These are phyloP conservation scores for Spicauda simplicius DNA, from an alignment of 2,888 invertebrate genomes.

Conservation along the genomic window DNA sequence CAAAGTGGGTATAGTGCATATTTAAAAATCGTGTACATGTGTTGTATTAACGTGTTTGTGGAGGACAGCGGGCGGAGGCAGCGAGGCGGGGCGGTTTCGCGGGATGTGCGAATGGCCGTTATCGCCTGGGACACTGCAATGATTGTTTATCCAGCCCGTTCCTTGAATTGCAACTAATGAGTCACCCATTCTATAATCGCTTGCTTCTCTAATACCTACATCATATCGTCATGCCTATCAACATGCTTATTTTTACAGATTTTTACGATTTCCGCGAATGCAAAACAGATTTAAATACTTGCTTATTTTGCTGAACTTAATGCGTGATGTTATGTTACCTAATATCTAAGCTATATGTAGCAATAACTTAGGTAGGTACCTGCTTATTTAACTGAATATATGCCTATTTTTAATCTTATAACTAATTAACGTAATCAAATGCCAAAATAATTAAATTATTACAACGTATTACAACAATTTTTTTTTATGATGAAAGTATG, in stretches of 20 bases:
- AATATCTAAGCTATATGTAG: too few species aligned
- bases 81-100: conserved; percentile 47
- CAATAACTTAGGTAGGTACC: too few species aligned
- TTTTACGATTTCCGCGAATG: conserved; percentile 24
- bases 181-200: conserved; percentile 73
- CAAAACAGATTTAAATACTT: background rate
- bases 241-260: conserved; percentile 18
- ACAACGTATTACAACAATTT: too few species aligned
- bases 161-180: conserved; percentile 83
- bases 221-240: conserved; percentile 41
- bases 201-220: conserved; percentile 50
- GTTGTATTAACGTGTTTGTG: conserved; percentile 37
- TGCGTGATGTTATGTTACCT: too few species aligned
- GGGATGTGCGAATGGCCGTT: conserved; percentile 83
- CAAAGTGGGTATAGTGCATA: background rate
- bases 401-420: too few species aligned
- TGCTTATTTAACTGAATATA: too few species aligned
- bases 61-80: conserved; percentile 25
- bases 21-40: conserved; percentile 6
- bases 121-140: conserved; percentile 81
- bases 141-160: conserved; percentile 83
- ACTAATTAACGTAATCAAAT: too few species aligned
- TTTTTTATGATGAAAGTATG: too few species aligned
- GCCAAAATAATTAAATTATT: too few species aligned
- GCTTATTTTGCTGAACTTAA: too few species aligned